Evolutionary conservation across 1,140 invertebrate genomes (phyloP).

Genomic region (Kradibia gibbosae): DNA sequence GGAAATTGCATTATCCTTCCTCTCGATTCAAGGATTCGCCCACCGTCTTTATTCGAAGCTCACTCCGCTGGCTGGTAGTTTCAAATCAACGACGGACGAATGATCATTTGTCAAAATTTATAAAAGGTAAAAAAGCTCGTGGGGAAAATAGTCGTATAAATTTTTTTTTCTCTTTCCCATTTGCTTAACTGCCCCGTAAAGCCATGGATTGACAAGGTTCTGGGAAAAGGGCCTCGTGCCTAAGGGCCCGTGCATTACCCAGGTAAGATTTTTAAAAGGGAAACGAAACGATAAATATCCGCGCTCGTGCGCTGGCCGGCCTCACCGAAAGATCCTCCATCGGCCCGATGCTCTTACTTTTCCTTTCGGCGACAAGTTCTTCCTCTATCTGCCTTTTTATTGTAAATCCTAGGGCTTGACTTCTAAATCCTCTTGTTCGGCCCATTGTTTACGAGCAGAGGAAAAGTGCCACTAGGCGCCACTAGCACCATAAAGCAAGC

Average conservation of each 20-base stretch:
- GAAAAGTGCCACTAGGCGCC: conserved; percentile 13
- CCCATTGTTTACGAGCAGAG: not conserved
- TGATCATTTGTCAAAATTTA: too few species aligned
- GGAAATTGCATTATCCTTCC: too few species aligned
- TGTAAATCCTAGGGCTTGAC: too few species aligned
- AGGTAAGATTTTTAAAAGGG: not conserved
- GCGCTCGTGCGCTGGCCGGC: not conserved
- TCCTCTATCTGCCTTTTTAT: not conserved
- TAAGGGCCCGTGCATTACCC: not conserved
- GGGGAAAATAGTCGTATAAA: not conserved
- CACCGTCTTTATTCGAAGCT: too few species aligned
- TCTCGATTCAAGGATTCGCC: too few species aligned
- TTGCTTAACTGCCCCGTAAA: not conserved
- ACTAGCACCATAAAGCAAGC: not conserved
- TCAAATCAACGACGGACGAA: too few species aligned
- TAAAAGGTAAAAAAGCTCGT: too few species aligned
- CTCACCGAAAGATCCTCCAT: not conserved
- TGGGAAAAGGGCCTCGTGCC: not conserved
- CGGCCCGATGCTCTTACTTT: not conserved
- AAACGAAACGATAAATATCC: not conserved
- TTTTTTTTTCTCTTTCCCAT: not conserved
- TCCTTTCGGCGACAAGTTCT: conserved; percentile 9
- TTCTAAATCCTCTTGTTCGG: not conserved
- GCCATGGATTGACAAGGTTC: not conserved
- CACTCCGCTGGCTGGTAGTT: too few species aligned